phyloP scores from a whole-genome alignment of 2,113 vertebrate species.

The Astur gentilis region DNA sequence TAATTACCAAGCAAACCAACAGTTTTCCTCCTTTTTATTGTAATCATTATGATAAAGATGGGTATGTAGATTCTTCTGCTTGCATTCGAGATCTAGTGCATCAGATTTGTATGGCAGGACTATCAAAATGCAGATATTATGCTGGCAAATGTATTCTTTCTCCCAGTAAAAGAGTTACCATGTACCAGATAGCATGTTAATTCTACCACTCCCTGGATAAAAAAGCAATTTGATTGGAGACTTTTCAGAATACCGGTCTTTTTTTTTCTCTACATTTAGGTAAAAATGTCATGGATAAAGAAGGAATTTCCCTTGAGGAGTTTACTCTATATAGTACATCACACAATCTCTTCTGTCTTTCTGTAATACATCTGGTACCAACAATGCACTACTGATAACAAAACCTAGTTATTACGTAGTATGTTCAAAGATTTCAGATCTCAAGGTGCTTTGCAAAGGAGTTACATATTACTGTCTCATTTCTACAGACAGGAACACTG shows the following conservation, averaged over 20 bases:
- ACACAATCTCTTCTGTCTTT: neutral
- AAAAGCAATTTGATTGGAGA: neutral
- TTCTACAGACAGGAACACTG: neutral
- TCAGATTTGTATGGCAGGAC: neutral
- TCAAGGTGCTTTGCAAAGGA: neutral
- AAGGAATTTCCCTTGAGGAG: neutral
- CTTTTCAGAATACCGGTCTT: neutral
- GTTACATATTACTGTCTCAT: neutral
- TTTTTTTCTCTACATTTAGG: neutral
- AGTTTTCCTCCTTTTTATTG: neutral
- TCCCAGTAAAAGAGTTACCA: neutral
- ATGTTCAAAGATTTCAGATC: neutral
- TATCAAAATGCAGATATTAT: neutral
- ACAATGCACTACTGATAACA: neutral
- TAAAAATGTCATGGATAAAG: neutral
- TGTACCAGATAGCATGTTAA: neutral
- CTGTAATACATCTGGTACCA: neutral
- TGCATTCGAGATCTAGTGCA: neutral
- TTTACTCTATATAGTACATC: neutral
- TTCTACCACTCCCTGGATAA: neutral
- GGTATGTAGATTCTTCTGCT: neutral
- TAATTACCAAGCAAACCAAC: neutral
- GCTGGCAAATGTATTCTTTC: neutral
- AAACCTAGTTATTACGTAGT: neutral
- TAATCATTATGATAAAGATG: neutral